These are phyloP conservation scores for Poecilia gillii DNA, from an alignment of 2,797 vertebrate genomes.

Conservation along the genomic window DNA sequence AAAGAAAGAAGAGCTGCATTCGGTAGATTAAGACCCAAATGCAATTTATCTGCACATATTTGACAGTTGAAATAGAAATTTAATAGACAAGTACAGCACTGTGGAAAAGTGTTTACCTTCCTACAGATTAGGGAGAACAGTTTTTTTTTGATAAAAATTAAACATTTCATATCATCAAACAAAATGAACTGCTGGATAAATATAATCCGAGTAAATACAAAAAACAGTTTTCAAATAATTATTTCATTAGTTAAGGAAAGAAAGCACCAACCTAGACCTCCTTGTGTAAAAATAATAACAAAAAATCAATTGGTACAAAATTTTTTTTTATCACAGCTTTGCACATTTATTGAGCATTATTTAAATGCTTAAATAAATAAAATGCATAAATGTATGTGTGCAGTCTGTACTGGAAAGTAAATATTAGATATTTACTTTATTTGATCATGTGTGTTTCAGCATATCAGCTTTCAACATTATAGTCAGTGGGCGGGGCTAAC, in stretches of 20 bases:
- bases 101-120: not conserved
- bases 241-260: not conserved
- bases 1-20: not conserved
- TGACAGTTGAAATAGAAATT: not conserved
- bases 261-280: not conserved
- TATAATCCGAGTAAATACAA: not conserved
- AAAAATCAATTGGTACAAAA: not conserved
- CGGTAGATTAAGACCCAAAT: not conserved
- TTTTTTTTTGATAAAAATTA: not conserved
- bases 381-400: not conserved
- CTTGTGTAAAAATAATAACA: not conserved
- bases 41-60: not conserved
- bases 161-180: not conserved
- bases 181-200: not conserved
- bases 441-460: not conserved
- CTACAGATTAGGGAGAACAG: not conserved
- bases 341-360: not conserved
- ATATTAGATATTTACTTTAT: not conserved
- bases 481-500: not conserved
- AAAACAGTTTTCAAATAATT: not conserved
- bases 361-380: not conserved
- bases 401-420: not conserved
- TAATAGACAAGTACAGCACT: not conserved
- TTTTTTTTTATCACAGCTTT: not conserved
- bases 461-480: not conserved